Evolutionary conservation across 2,888 invertebrate genomes (phyloP), one percentile per base, ranked within the genome.

Genomic region (Eristalis intricaria): DNA sequence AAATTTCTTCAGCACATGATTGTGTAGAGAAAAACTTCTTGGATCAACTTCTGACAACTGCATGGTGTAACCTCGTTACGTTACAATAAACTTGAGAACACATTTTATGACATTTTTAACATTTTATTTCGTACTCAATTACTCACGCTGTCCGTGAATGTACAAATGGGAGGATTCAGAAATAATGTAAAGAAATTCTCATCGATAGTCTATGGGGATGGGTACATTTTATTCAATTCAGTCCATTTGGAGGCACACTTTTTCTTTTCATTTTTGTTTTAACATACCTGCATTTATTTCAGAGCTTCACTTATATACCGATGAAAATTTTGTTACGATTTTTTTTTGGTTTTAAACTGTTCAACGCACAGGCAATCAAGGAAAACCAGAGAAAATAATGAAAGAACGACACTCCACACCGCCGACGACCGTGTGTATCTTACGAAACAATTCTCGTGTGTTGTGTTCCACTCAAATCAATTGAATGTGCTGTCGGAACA

Each of bases 251-350:
- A 50, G 19, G 50, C 50, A 50, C 50, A 32, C 32, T 32, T 32
- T 50, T 50, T 50, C 19, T 19, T 32, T 38, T n/a, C 23, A 7
- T 13, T 23, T 3, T 23, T 23, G 7, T 38, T 64, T 65, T 32
- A 64, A 71, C 79, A 65, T 80, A 80, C 79, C 79, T 80, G 79
- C 79, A 80, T 71, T 71, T 71, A 71, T 63, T 29, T 71, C 61
- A 61, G 40, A 15, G 35, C 22, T 58, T 43, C 23, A 35, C 63
- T 35, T 15, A 56, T 50, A 50, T 8, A 50, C 50, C n/a, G 50
- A 50, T 19, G 50, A 50, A 19, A n/a, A 5, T 50, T 50, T 19
- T 50, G 19, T 19, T 19, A 60, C 26, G 60, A 60, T 26, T 60
- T 26, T 60, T 26, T 19, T 50, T 43, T 43, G 4, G 3, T 50